These are phyloP conservation scores for Trissolcus basalis DNA, from an alignment of 1,140 invertebrate species.

Conservation along the genomic window DNA sequence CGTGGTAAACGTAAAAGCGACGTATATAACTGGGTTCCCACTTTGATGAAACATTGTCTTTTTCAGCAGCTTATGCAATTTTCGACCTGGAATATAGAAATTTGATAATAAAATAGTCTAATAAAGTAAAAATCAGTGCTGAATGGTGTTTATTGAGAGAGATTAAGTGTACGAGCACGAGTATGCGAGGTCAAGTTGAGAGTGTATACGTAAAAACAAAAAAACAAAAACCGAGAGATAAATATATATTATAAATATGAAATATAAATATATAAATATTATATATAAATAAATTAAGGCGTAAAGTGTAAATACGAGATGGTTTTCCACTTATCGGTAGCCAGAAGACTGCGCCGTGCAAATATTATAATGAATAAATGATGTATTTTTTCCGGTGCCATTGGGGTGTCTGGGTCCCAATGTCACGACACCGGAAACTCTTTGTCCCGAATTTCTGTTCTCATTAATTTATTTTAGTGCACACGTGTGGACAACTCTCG, in stretches of 20 bases:
- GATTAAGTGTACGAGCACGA: background rate
- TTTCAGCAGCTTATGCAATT: background rate
- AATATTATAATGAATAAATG: slow-evolving; percentile 55
- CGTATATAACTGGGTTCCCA: background rate
- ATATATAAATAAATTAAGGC: slow-evolving; percentile 54
- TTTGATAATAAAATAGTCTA: background rate
- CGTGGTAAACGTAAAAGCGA: slow-evolving; percentile 5
- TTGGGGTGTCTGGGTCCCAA: background rate
- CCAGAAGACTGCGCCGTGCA: slow-evolving; percentile 62
- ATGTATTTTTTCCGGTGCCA: slow-evolving; percentile 26
- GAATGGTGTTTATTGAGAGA: too few species aligned
- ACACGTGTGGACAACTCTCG: slow-evolving; percentile 41
- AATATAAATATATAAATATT: slow-evolving; percentile 53
- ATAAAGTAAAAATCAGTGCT: background rate
- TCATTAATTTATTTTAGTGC: slow-evolving; percentile 49
- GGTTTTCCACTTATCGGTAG: slow-evolving; percentile 59
- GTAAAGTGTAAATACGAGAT: slow-evolving; percentile 65
- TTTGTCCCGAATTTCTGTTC: slow-evolving; percentile 17
- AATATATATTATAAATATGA: slow-evolving; percentile 34
- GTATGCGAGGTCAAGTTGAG: slow-evolving; percentile 11
- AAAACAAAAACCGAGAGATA: slow-evolving; percentile 16
- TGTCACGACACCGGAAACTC: background rate
- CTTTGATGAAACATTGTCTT: background rate
- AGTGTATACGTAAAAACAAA: slow-evolving; percentile 47
- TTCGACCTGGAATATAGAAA: too few species aligned